Base-by-base conservation (phyloP, 2,797 vertebrate species). In the Helarctos malayanus region DNA sequence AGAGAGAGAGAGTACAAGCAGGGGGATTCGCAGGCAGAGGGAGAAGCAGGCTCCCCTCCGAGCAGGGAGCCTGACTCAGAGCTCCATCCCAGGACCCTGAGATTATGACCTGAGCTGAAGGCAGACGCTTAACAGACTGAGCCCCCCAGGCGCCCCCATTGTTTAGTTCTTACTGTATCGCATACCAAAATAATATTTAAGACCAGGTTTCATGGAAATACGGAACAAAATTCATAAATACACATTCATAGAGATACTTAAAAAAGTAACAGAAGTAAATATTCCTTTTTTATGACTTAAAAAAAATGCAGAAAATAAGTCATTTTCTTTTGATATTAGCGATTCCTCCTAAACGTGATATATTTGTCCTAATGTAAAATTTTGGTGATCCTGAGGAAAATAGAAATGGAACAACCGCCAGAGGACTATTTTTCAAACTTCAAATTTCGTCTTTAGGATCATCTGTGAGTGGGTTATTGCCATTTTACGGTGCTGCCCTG, bases 261-360 rank as follows among this genome's bases (percentile, higher is more conserved):
- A n/a, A 78, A 71, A 59, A 47, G 29, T 13, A 69, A 84, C 35
- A 71, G 38, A 11, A 76, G 57, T 45, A n/a, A 57, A 45, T 78
- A 56, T n/a, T 91, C 21, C 25, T 35, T 89, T 92, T 83, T 88
- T 49, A 71, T 52, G 94, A 87, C 38, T 54, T 38, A 41, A 91
- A 86, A 86, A 52, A 93, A 45, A 63, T 63, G 49, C 19, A 92
- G 45, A 91, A 83, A 80, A 11, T 18, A 41, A 41, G 45, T 81
- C 1, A 35, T 47, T 94, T 73, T 45, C 41, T 91, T 89, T 85
- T 75, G 8, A 85, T 54, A 54, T 81, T 89, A 75, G 23, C 35
- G 32, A 27, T 57, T 23, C 45, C 59, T 87, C 7, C 56, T 54
- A 54, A 86, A 63, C 91, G 14, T 80, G 49, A 57, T 49, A 10